phyloP scores from a whole-genome alignment of 2,113 vertebrate genomes.

The Axis porcinus region DNA sequence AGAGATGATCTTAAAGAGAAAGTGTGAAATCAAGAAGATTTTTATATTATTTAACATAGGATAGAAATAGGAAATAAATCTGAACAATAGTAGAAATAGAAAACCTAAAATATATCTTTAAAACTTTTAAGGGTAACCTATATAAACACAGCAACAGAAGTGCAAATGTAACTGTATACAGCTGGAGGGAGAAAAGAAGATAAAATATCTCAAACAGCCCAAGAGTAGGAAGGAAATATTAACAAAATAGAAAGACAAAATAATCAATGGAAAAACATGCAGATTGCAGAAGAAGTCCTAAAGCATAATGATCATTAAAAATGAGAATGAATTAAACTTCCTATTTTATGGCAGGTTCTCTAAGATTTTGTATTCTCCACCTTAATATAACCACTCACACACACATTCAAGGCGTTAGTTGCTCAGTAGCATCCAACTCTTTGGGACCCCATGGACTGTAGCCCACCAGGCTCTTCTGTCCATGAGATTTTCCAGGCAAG shows the following conservation, averaged over 20 bases:
- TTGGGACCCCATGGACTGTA: background rate
- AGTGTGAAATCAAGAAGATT: background rate
- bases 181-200: background rate
- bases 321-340: background rate
- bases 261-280: background rate
- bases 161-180: background rate
- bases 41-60: background rate
- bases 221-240: background rate
- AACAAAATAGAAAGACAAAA: background rate
- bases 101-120: background rate
- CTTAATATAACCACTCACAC: background rate
- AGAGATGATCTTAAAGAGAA: background rate
- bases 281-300: background rate
- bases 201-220: background rate
- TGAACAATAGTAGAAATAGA: background rate
- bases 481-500: background rate
- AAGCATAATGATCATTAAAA: background rate
- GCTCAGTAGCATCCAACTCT: background rate
- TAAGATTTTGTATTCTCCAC: background rate
- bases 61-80: background rate
- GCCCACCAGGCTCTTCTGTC: background rate
- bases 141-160: background rate
- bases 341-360: rapidly evolving
- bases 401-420: background rate
- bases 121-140: background rate